Base-by-base conservation (phyloP, 2,113 vertebrate species). In the Formicarius rufipectus region DNA sequence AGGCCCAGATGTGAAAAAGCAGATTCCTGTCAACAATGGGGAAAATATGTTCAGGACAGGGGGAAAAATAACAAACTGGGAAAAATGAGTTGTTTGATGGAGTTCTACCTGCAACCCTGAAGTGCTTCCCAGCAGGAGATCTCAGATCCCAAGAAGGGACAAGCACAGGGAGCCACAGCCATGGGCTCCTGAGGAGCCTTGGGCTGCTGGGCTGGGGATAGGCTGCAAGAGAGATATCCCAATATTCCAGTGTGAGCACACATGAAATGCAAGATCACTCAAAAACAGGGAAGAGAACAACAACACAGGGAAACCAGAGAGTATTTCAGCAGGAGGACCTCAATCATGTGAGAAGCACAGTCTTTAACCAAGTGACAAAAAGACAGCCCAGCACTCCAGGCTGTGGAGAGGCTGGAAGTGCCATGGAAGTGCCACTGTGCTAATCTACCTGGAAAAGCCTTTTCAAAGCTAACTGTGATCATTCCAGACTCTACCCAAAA, bases 341-440 rank as follows among this genome's bases (percentile, higher is more conserved):
- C 21, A 21, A 35, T n/a, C 28, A 2, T 1, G 13, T 1, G 0
- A 72, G 45, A 22, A 79, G 49, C 1, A 2, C 13, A 28, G 25
- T 3, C 24, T 53, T 68, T 3, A 75, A 53, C 22, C 39, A 30
- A 37, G 12, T 0, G 49, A 24, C 1, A 6, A 64, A 64, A 53
- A 75, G 17, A 16, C 68, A 72, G 58, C 8, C 42, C 74, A 91
- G 63, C 28, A 14, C 17, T 22, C 44, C 0, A 2, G 47, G 45
- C 45, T 56, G 33, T 23, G 0, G 3, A 45, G 44, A 8, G 17
- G 31, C 45, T 60, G 75, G 14, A 47, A 24, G 12, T 13, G 37
- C 60, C 24, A 33, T 9, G 16, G 68, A 52, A 39, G 18, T 4
- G 27, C 27, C 55, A 21, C 55, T 28, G 60, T 31, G 30, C 20